These are phyloP conservation scores for Adelphocoris suturalis DNA, from an alignment of 2,888 invertebrate genomes.

Conservation along the genomic window DNA sequence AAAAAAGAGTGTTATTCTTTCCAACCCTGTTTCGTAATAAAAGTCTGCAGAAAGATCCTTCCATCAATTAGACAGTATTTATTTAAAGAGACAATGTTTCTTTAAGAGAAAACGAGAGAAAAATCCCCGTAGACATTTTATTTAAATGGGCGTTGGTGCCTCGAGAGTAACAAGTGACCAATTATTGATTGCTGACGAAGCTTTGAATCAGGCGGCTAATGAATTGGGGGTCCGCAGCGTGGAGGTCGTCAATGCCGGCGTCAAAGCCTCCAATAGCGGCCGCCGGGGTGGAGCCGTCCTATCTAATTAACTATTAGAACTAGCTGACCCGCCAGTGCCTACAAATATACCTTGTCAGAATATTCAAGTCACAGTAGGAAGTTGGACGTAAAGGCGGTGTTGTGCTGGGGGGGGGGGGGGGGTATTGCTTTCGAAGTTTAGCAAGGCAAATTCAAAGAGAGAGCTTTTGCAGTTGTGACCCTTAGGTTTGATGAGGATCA, in stretches of 20 bases:
- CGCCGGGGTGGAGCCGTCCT: neutral
- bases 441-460: too few species aligned
- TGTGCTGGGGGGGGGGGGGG: neutral
- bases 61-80: too few species aligned
- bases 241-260: neutral
- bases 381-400: neutral
- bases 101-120: too few species aligned
- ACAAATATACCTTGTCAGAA: neutral
- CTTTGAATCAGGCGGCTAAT: slow-evolving; percentile 22
- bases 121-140: too few species aligned
- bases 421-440: too few species aligned
- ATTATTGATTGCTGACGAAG: slow-evolving; percentile 32
- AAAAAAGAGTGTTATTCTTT: too few species aligned
- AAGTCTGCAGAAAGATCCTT: too few species aligned
- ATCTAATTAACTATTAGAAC: slow-evolving; percentile 25
- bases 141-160: too few species aligned
- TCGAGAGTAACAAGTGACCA: neutral
- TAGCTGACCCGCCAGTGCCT: neutral
- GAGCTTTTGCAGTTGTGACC: too few species aligned
- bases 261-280: neutral
- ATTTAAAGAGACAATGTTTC: too few species aligned
- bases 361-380: neutral
- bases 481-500: too few species aligned
- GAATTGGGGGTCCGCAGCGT: neutral
- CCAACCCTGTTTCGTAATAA: too few species aligned